Evolutionary conservation across 2,797 vertebrate genomes (phyloP).

Genomic region (Danio choprae): DNA sequence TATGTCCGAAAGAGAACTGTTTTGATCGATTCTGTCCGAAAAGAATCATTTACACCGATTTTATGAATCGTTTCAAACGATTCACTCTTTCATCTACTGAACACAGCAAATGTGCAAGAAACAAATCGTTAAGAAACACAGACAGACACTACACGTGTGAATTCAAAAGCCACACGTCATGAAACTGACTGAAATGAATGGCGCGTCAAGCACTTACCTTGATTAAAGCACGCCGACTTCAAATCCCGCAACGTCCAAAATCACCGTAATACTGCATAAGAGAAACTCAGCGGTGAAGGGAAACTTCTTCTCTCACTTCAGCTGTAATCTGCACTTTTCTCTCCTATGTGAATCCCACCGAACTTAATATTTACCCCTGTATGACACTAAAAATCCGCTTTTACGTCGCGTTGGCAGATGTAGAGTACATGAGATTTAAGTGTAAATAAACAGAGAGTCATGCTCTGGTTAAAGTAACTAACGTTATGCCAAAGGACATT

Average conservation of each 20-base stretch:
- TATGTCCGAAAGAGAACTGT: neutral
- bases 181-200: constrained; percentile 15
- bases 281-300: neutral
- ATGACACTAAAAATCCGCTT: constrained; percentile 5
- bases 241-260: constrained; percentile 16
- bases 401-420: neutral
- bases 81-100: neutral
- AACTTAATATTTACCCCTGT: neutral
- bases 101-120: neutral
- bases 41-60: neutral
- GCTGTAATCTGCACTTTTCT: neutral
- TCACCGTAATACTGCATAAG: constrained; percentile 25
- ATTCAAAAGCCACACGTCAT: neutral
- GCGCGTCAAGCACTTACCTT: constrained; percentile 53
- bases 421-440: neutral
- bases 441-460: neutral
- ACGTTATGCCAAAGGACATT: neutral
- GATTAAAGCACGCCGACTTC: constrained; percentile 61
- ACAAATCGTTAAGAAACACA: neutral
- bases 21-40: neutral
- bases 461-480: neutral
- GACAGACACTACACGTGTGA: neutral
- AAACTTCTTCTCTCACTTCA: neutral
- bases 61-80: neutral
- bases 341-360: neutral